Conservation (phyloP, 2,113 vertebrate genomes). For the Manacus vitellinus region DNA sequence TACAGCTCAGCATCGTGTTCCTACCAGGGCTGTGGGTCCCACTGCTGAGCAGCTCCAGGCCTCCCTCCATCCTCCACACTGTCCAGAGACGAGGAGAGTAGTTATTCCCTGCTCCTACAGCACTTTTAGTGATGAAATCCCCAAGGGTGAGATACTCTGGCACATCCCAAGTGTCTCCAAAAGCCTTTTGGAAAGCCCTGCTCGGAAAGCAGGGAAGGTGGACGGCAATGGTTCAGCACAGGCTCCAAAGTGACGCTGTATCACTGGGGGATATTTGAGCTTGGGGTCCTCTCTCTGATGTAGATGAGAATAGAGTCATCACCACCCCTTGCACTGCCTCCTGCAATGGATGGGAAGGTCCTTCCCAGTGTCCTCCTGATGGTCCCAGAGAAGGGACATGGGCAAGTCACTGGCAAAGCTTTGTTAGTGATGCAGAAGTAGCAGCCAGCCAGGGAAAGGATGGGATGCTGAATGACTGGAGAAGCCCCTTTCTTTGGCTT, state of each 20-base stretch:
- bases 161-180: not conserved
- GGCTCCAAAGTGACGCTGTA: not conserved
- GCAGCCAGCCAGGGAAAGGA: not conserved
- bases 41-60: not conserved
- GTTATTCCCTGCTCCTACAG: not conserved
- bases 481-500: not conserved
- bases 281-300: not conserved
- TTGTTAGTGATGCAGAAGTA: not conserved
- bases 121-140: not conserved
- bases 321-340: not conserved
- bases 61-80: not conserved
- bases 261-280: not conserved
- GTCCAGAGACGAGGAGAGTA: not conserved
- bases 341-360: not conserved
- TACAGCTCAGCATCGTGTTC: not conserved
- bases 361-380: not conserved
- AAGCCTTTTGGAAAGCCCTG: not conserved
- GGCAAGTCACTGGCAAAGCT: not conserved
- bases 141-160: not conserved
- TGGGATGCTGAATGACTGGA: fast-evolving
- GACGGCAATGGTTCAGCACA: fast-evolving
- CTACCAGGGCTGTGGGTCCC: not conserved
- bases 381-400: not conserved
- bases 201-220: not conserved
- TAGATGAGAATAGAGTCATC: not conserved